Conservation (phyloP, 2,888 invertebrate genomes). For the Nineta flava region DNA sequence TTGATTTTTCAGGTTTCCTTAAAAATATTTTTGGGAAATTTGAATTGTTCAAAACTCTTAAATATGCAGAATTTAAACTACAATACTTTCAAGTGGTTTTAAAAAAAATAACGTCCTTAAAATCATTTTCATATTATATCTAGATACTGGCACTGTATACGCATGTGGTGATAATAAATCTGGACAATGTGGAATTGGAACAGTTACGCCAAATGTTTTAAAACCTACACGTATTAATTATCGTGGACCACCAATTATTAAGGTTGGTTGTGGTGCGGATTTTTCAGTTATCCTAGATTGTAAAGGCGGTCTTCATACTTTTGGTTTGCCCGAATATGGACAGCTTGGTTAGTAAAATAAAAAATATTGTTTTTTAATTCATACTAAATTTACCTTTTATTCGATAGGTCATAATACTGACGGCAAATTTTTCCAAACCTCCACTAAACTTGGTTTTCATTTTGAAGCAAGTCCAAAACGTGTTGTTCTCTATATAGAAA, state of each 20-base stretch:
- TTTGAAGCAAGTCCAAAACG: conserved; percentile 74
- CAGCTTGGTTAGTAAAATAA: conserved; percentile 52
- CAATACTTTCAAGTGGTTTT: too few species aligned
- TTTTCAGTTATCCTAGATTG: conserved; percentile 84
- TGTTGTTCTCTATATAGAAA: conserved; percentile 74
- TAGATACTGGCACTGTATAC: conserved; percentile 72
- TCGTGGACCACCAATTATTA: conserved; percentile 72
- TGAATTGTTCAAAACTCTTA: too few species aligned
- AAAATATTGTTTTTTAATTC: not conserved
- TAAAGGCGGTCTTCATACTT: conserved; percentile 76
- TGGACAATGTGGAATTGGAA: conserved; percentile 83
- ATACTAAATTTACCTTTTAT: conserved; percentile 1
- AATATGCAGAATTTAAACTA: too few species aligned
- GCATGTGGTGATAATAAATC: conserved; percentile 84
- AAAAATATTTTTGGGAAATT: too few species aligned
- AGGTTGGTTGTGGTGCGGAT: conserved; percentile 81
- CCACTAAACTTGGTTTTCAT: conserved; percentile 73
- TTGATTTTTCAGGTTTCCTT: too few species aligned
- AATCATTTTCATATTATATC: conserved; percentile 4
- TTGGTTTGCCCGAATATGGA: conserved; percentile 86
- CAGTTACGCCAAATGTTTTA: conserved; percentile 33
- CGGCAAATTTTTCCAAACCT: conserved; percentile 84
- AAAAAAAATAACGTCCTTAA: too few species aligned
- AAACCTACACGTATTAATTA: conserved; percentile 50
- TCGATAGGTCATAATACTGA: conserved; percentile 75